phyloP scores from a whole-genome alignment of 2,888 invertebrate species.

The Drosophila melanosoma region DNA sequence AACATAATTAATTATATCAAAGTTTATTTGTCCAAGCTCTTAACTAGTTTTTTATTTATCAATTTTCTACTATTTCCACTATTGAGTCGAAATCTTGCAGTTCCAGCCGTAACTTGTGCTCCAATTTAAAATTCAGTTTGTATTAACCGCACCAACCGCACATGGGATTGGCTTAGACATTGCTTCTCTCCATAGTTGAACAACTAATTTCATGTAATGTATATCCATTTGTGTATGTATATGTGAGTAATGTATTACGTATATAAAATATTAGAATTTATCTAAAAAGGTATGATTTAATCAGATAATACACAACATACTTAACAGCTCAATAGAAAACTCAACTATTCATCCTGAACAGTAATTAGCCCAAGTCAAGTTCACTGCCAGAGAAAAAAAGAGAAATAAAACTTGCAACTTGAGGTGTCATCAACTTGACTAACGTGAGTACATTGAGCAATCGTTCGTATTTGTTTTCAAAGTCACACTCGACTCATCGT shows the following conservation, averaged over 20 bases:
- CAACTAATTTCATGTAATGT: neutral
- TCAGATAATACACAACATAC: neutral
- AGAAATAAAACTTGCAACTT: conserved; percentile 20
- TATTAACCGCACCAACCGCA: conserved; percentile 15
- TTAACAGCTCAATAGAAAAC: conserved; percentile 10
- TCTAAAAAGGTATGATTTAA: neutral
- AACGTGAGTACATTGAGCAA: conserved; percentile 55
- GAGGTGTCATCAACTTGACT: conserved; percentile 63
- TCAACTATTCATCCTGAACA: conserved; percentile 21
- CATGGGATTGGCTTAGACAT: conserved; percentile 37
- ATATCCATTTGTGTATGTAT: neutral
- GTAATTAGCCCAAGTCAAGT: conserved; percentile 73
- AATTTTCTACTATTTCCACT: neutral
- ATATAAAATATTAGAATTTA: neutral
- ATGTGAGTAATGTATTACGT: neutral
- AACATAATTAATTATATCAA: neutral
- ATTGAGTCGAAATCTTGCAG: neutral
- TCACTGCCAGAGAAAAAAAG: conserved; percentile 54
- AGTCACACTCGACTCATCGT: conserved; percentile 44
- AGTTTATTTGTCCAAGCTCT: neutral
- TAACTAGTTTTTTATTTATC: neutral
- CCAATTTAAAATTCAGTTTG: conserved; percentile 53
- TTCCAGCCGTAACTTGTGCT: conserved; percentile 28
- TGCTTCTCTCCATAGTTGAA: neutral
- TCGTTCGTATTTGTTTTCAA: conserved; percentile 54